Conservation (phyloP, 1,140 invertebrate species). For the Diachasma alloeum region DNA sequence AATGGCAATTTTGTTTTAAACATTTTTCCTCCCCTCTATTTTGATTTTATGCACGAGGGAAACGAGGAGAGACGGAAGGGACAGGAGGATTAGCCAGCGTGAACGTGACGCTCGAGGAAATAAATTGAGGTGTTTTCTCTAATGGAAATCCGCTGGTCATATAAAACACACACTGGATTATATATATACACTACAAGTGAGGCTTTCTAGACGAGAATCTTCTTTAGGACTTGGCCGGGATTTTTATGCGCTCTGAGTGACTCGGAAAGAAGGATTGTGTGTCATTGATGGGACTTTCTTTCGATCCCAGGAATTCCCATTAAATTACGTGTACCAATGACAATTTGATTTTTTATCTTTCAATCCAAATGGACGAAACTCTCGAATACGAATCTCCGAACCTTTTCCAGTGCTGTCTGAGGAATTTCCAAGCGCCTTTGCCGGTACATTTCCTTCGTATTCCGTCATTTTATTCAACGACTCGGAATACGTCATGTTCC, state of each 20-base stretch:
- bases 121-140: slow-evolving; percentile 42
- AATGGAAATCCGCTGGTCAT: slow-evolving; percentile 48
- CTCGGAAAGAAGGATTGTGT: slow-evolving; percentile 24
- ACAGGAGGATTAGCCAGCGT: neutral
- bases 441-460: neutral
- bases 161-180: slow-evolving; percentile 9
- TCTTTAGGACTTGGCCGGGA: slow-evolving; percentile 1
- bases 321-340: neutral
- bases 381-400: neutral
- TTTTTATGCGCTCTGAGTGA: neutral
- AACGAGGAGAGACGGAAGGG: neutral
- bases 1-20: neutral
- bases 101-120: slow-evolving; percentile 28
- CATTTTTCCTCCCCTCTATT: neutral
- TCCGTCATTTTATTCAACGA: slow-evolving; percentile 19
- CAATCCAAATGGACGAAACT: neutral
- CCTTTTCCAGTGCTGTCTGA: neutral
- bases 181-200: slow-evolving; percentile 3
- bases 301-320: neutral
- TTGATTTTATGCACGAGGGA: neutral
- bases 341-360: neutral
- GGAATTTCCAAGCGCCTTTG: neutral
- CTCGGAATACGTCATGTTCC: slow-evolving; percentile 9
- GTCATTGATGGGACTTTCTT: slow-evolving; percentile 10
- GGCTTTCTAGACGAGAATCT: slow-evolving; percentile 1